Evolutionary conservation across 2,888 invertebrate genomes (phyloP), one percentile per base, ranked within the genome.

Genomic region (Prosopocoilus inquinatus): DNA sequence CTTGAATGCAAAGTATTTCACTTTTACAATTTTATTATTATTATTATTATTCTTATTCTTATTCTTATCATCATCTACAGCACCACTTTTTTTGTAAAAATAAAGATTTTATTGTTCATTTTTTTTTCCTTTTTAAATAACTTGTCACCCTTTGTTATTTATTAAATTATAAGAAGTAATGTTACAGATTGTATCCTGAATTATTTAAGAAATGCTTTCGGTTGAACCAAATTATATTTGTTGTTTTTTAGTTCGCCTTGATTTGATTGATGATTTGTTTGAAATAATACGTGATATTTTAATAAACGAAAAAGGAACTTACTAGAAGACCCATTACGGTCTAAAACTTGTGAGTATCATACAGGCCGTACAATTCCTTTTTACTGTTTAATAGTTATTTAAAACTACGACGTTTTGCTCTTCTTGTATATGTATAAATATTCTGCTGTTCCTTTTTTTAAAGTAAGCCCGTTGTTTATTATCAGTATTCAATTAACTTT

Each of bases 51-150:
- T 4, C 8, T 47, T 47, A 33, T 47, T 48, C n/a, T 50, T 32
- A 28, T 38, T 50, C 16, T 41, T 20, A 41, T 50, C 20, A 28
- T 43, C 43, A 43, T 15, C n/a, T 43, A 13, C n/a, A 5, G 15
- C 16, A 13, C n/a, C n/a, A 38, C 43, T 41, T 50, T 41, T 43
- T 50, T 32, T 41, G 34, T 20, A 39, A 32, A 38, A 20, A 50
- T 39, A 36, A 39, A 49, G 15, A 50, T 50, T 11, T 50, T 50
- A 35, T 41, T 53, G 36, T 53, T 46, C 11, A 16, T 47, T 53
- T 28, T 39, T n/a, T n/a, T n/a, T n/a, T n/a, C n/a, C n/a, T n/a
- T n/a, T 36, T 52, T 11, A 11, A 52, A 11, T 45, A 33, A 45
- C 28, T 51, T 51, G 9, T 28, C 20, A n/a, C 39, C 16, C 13